phyloP scores from a whole-genome alignment of 2,888 invertebrate genomes.

The Dicyrtomina minuta region DNA sequence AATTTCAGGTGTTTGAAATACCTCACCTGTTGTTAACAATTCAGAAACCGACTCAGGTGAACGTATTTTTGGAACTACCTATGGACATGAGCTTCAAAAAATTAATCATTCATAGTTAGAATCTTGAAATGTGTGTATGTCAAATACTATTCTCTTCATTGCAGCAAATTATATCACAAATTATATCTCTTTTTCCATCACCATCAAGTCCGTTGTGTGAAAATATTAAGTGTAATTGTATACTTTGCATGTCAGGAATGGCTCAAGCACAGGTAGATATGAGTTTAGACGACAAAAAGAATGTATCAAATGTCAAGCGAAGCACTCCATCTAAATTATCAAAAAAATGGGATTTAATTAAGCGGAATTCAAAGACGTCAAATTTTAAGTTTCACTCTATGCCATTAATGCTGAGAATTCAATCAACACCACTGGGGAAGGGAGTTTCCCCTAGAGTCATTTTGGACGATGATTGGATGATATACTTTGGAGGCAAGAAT shows the following conservation, averaged over 20 bases:
- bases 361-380: neutral
- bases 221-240: conserved; percentile 13
- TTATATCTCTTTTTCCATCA: too few relatives aligned
- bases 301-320: too few relatives aligned
- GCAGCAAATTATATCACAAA: too few relatives aligned
- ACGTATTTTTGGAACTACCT: too few relatives aligned
- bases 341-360: too few relatives aligned
- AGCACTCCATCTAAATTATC: neutral
- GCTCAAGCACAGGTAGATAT: neutral
- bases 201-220: neutral
- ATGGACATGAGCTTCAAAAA: too few relatives aligned
- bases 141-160: too few relatives aligned
- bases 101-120: too few relatives aligned
- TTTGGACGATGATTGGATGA: conserved; percentile 13
- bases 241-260: conserved; percentile 4
- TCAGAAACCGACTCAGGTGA: too few relatives aligned
- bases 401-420: conserved; percentile 4
- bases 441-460: neutral
- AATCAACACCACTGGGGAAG: neutral
- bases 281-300: neutral
- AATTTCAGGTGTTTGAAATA: too few relatives aligned
- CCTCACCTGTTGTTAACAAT: too few relatives aligned
- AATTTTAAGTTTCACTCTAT: conserved; percentile 1
- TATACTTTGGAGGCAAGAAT: neutral
- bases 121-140: too few relatives aligned